Percentiles rank a stretch among this genome's conserved stretches.
These are phyloP conservation scores for Cataglyphis albicans DNA, from an alignment of 2,888 invertebrate species.

Conservation along the genomic window DNA sequence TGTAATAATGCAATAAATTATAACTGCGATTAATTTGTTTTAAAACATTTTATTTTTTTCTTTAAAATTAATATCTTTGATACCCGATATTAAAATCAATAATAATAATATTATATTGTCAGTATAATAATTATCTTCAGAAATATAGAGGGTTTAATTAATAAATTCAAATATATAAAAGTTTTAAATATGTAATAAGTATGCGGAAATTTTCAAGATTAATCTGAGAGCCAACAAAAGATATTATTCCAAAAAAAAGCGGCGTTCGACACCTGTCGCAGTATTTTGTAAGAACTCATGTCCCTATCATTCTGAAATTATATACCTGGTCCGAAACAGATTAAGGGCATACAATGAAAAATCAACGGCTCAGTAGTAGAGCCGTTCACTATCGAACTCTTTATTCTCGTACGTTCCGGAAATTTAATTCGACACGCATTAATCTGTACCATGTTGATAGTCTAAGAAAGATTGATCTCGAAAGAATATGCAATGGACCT, in stretches of 20 bases:
- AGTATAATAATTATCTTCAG: background rate
- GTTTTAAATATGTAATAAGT: background rate
- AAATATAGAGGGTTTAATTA: background rate
- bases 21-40: background rate
- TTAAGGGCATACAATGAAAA: conserved; percentile 43
- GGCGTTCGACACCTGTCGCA: conserved; percentile 72
- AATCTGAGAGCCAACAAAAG: background rate
- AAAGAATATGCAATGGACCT: background rate
- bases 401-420: conserved; percentile 30
- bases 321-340: conserved; percentile 64
- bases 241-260: conserved; percentile 62
- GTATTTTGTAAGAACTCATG: conserved; percentile 48
- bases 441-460: background rate
- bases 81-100: no score
- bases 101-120: no score
- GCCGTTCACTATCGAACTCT: conserved; percentile 10
- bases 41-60: background rate
- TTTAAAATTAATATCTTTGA: background rate
- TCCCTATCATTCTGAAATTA: conserved; percentile 39
- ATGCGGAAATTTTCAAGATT: background rate
- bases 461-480: conserved; percentile 26
- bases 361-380: background rate
- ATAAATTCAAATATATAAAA: background rate
- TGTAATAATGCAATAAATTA: background rate
- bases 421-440: conserved; percentile 40